Conservation (phyloP, 2,888 invertebrate genomes). For the Andrena bucephala region DNA sequence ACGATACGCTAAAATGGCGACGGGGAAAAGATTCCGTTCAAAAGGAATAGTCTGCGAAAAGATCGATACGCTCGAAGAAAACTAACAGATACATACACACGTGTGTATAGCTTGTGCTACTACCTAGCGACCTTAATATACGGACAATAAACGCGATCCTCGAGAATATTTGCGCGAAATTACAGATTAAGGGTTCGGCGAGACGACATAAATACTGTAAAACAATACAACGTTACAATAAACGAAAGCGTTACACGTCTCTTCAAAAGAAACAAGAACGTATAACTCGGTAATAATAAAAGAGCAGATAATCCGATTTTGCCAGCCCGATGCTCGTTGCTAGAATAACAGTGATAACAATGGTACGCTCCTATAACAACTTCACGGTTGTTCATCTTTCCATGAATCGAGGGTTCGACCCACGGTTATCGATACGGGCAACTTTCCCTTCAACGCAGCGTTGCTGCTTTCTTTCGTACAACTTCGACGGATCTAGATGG, state of each 20-base stretch:
- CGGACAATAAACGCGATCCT: conserved; percentile 27
- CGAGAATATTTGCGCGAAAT: conserved; percentile 49
- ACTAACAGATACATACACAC: conserved; percentile 46
- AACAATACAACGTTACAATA: conserved; percentile 30
- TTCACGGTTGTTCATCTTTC: not conserved
- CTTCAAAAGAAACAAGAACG: conserved; percentile 1
- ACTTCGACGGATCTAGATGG: conserved; percentile 54
- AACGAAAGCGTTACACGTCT: conserved; percentile 21
- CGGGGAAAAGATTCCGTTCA: conserved; percentile 22
- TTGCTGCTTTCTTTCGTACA: conserved; percentile 6
- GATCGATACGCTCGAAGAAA: conserved; percentile 13
- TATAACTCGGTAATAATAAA: conserved; percentile 1
- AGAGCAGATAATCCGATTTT: conserved; percentile 34
- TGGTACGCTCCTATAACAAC: conserved; percentile 8
- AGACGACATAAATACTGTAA: conserved; percentile 47
- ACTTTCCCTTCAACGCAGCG: not conserved
- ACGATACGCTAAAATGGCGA: not conserved
- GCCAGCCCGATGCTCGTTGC: conserved; percentile 53
- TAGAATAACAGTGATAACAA: conserved; percentile 7
- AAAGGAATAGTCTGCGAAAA: not conserved
- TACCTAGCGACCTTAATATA: conserved; percentile 39
- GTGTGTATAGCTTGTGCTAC: conserved; percentile 36
- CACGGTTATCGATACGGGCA: conserved; percentile 11
- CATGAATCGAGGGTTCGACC: conserved; percentile 1
- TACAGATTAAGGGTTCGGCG: conserved; percentile 39